Evolutionary conservation across 2,113 vertebrate species (phyloP), one percentile per base, ranked within the genome.

Genomic region (Heliornis fulica): DNA sequence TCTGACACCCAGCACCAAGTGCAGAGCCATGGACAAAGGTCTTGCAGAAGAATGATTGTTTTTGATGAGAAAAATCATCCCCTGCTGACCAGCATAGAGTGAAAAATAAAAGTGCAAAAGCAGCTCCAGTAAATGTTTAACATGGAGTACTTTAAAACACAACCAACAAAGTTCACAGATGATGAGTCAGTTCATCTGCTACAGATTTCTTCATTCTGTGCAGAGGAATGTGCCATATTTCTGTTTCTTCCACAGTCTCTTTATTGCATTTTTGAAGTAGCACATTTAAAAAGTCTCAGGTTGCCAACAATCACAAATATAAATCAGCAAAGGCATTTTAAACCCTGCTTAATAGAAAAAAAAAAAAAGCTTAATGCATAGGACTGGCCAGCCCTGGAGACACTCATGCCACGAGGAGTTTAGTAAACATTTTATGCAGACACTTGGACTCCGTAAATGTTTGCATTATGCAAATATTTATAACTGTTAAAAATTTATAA

Each of bases 21-120:
- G 6, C 22, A 21, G 31, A 54, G 17, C 51, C 56, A 11, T 0
- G 3, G 83, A 66, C 83, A 80, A 57, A 83, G 26, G 31, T 32
- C 83, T 69, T 17, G 36, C 68, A 43, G 15, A 38, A 29, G 5
- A 60, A n/a, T 1, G 0, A 4, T 1, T 7, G 17, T 1, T 32
- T 69, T 5, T 21, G 45, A 53, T 10, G 16, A 36, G n/a, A 20
- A 69, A 60, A 75, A 46, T 22, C 29, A 20, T 7, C 13, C 10
- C 9, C 9, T 1, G 0, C 13, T 9, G 1, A 83, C 28, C 28
- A 15, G 21, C 10, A 5, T 25, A 53, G 63, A 70, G 53, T 14
- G 17, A 75, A 87, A 77, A 81, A 31, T 7, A 43, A 86, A 70
- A 29, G 45, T 38, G 32, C n/a, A 45, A 66, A 80, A 59, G 11